These are phyloP conservation scores for Elysia crispata DNA, from an alignment of 2,888 invertebrate genomes.

Conservation along the genomic window DNA sequence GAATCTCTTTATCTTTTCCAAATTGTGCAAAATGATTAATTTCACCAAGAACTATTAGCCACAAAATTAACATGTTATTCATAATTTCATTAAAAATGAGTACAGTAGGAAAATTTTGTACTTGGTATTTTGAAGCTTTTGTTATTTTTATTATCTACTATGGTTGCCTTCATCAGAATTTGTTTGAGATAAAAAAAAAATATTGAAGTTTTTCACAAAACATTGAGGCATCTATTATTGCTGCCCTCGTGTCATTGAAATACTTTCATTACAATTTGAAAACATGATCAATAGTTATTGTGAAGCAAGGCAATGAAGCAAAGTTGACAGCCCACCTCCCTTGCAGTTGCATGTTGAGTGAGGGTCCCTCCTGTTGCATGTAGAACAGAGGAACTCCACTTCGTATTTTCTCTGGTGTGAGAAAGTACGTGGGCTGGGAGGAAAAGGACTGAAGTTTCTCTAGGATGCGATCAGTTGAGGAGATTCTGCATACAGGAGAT, in stretches of 20 bases:
- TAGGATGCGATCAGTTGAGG: constrained; percentile 83
- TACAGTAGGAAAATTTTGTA: constrained; percentile 3
- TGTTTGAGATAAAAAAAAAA: not conserved
- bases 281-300: too few relatives aligned
- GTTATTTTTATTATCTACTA: too few relatives aligned
- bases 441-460: constrained; percentile 85
- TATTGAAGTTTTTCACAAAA: not conserved
- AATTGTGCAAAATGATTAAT: too few relatives aligned
- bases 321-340: constrained; percentile 65
- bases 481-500: constrained; percentile 77
- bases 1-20: too few relatives aligned
- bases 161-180: not conserved
- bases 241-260: too few relatives aligned
- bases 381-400: constrained; percentile 86
- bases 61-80: not conserved
- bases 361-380: constrained; percentile 77
- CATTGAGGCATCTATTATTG: not conserved
- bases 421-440: constrained; percentile 82
- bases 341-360: constrained; percentile 71
- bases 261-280: too few relatives aligned
- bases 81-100: not conserved
- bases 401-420: constrained; percentile 84
- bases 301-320: too few relatives aligned
- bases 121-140: too few relatives aligned
- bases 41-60: too few relatives aligned